Base-by-base conservation (phyloP, 2,113 vertebrate genomes). In the Cheilinus undulatus region DNA sequence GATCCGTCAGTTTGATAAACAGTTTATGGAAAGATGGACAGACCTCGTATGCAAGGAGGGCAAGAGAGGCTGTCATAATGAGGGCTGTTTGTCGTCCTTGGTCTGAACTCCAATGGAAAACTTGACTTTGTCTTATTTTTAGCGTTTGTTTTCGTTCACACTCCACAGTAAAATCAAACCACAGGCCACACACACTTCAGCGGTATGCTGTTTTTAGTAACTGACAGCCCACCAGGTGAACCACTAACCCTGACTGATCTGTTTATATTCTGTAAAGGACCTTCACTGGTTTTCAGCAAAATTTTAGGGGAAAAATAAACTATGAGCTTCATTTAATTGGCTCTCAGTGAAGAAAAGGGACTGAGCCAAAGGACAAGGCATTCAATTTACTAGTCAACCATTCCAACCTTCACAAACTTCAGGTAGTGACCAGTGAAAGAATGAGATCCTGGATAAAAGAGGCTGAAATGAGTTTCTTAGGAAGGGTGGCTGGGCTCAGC, bases 201-300 rank as follows among this genome's bases (percentile, higher is more conserved):
- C n/a, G 28, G 7, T 20, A 10, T 1, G 46, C 19, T 42, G 40
- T 17, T 42, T 42, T 42, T 42, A 17, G 40, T 42, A 22, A 32
- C 42, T 13, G 58, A 58, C 24, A 12, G 34, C 45, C 15, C 34
- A 50, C 34, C 32, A 73, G 53, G 75, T 79, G 17, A 46, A 38
- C n/a, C 26, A 36, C 22, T 17, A 9, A 34, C 34, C 7, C 6
- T 68, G 70, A 49, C 57, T 36, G 69, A 69, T 62, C 49, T 70
- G 69, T 57, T 70, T 70, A 52, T 22, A n/a, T 9, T 64, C 23
- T 52, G 7, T 40, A 69, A 74, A 48, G 46, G 22, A 36, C 54
- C 28, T 45, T 60, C 30, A 69, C 75, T 71, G 71, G 42, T 73
- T 57, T 74, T 79, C n/a, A 54, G 52, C 28, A 56, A 8, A 62